Evolutionary conservation across 2,888 invertebrate species (phyloP).

Genomic region (Omphaloscelis lunosa): DNA sequence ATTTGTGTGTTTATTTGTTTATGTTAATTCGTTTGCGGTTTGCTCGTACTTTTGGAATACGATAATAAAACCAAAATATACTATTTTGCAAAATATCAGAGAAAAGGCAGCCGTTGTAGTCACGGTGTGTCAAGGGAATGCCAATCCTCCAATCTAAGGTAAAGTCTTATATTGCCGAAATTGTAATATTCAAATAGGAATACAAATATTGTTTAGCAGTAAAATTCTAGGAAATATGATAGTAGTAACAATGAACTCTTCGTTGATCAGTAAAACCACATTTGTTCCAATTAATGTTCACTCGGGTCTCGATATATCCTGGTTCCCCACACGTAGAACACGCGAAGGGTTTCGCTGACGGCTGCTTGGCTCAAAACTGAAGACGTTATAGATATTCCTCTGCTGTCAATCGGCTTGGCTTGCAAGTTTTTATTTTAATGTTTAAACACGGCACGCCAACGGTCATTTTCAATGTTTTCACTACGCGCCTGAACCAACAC

Average conservation of each 20-base stretch:
- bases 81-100: neutral
- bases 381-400: no score
- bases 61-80: neutral
- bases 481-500: no score
- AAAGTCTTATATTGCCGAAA: neutral
- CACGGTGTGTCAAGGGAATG: neutral
- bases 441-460: no score
- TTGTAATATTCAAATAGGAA: neutral
- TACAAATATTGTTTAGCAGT: neutral
- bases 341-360: no score
- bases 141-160: neutral
- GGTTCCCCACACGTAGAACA: no score
- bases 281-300: neutral
- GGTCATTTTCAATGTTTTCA: no score
- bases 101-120: neutral
- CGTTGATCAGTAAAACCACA: neutral
- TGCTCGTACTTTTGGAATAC: neutral
- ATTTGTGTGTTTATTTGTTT: constrained; percentile 37
- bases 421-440: no score
- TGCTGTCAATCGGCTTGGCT: no score
- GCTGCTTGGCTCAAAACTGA: no score
- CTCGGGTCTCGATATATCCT: no score
- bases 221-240: neutral
- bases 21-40: constrained; percentile 32
- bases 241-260: neutral